Evolutionary conservation across 1,140 invertebrate genomes (phyloP), one percentile per base, ranked within the genome.

Genomic region (Heterodera carotae): DNA sequence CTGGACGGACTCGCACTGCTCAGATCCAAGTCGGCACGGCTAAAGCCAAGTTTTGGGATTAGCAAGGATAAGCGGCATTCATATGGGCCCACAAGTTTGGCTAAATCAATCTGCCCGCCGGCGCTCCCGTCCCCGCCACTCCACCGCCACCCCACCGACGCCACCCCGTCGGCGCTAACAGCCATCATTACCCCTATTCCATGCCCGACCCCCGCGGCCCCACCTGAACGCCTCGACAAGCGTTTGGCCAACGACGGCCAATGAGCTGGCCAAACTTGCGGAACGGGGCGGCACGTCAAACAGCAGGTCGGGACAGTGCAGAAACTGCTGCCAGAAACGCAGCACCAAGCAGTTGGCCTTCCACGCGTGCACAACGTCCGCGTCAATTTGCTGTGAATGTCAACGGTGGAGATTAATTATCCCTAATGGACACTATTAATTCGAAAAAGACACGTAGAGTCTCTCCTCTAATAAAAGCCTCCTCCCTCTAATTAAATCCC

Each of bases 201-300:
- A n/a, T n/a, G n/a, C n/a, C n/a, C n/a, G n/a, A n/a, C n/a, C n/a
- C n/a, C n/a, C n/a, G n/a, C n/a, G n/a, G n/a, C 22, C 18, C 18
- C 18, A 56, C 48, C 48, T 94, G 88, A 94, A 96, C 0, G 94
- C 92, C 88, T 97, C 95, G 93, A 97, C 96, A 88, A 97, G 93
- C 3, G 94, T 96, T 90, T 97, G 95, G 33, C 95, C 94, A 82
- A 97, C 94, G 39, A 96, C 94, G 80, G 93, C 94, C 39, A 97
- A 89, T 86, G 94, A 95, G 18, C 94, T 93, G 89, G 96, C 94
- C 22, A 96, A 92, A 8, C 93, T 94, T 18, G 92, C 91, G 2
- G 94, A 94, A 89, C 96, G 96, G 84, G 96, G 93, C 84, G 95
- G 93, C 67, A 97, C 93, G 89, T 97, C 95, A 88, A 97, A 96